Evolutionary conservation across 2,113 vertebrate species (phyloP), one percentile per base, ranked within the genome.

Genomic region (Sphyrna mokarran): DNA sequence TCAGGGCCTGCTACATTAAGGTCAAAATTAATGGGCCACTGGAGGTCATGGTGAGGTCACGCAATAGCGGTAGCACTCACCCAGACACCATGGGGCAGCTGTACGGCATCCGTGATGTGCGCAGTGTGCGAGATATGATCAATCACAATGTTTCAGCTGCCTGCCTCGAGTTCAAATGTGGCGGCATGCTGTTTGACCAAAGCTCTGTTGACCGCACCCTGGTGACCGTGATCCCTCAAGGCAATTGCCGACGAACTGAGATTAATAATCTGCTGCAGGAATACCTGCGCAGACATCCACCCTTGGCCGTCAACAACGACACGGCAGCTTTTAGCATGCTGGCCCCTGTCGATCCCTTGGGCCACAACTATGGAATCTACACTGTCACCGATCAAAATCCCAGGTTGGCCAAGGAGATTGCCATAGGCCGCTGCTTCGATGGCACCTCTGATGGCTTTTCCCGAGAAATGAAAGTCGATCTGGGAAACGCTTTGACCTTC

Each of bases 321-420:
- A 98, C 97, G 0, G 96, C 97, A 0, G 97, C 97, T 43, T 99
- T 99, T 96, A 96, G 97, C 96, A 99, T 99, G 99, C 96, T 99
- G 96, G 98, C 98, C 0, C 99, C 99, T 0, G 97, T 99, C 0
- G 99, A 99, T 96, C 99, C 99, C 0, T 96, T 99, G 76, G 99
- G 99, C n/a, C 99, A 99, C 97, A 99, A 99, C 97, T 99, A 99
- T 0, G 99, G 99, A 66, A 98, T 99, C 97, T 99, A 99, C 97
- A 99, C 99, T 0, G 99, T 99, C 96, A 99, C 99, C 0, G 99
- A 99, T 97, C 99, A 99, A 97, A 99, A 98, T 97, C 99, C 99
- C 0, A 97, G 98, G 13, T 95, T 99, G 94, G 99, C 99, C 93
- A 99, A 99, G 97, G 99, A 99, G 90, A 99, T 99, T 0, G 99